Base-by-base conservation (phyloP, 2,797 vertebrate species). In the Graptemys geographica region DNA sequence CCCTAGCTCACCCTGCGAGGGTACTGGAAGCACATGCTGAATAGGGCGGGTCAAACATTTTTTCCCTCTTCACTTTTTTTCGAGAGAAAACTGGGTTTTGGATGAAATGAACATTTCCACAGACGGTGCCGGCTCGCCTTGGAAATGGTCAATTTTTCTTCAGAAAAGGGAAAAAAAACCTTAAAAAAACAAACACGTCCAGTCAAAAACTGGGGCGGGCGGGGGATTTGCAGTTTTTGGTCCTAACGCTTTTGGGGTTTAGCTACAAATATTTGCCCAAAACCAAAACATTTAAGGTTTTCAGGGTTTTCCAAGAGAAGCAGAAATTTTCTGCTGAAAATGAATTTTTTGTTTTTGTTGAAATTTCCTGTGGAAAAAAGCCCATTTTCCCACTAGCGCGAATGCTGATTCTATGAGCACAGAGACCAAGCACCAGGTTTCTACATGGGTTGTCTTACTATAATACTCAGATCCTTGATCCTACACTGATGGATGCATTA, bases 91-190 rank as follows among this genome's bases (percentile, higher is more conserved):
- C 7, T 94, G 89, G 44, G 69, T 79, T 49, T 49, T 18, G 23
- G n/a, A 52, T 0, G 0, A 94, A 33, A 78, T 28, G 89, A 3
- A 95, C 91, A 2, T 87, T 93, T 96, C 59, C 84, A 51, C 11
- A 10, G n/a, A 57, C 8, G 18, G 19, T 21, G 19, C 52, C 18
- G 47, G n/a, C 81, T n/a, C 90, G 2, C 56, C 10, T 82, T 84
- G 25, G 15, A 90, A 93, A 4, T 56, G 87, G 69, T 41, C 18
- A 37, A 53, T 91, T 47, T 76, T 90, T 79, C 62, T 83, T 87
- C 51, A 76, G 51, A 89, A 92, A n/a, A 10, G 79, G 1, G 59
- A 19, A 4, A 0, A n/a, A 4, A 0, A 0, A 2, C 5, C 37
- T 62, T 11, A 15, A 62, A 62, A 59, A 62, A 62, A 15, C 25